Evolutionary conservation across 2,113 vertebrate species (phyloP).

Genomic region (Pomatorhinus ruficollis): DNA sequence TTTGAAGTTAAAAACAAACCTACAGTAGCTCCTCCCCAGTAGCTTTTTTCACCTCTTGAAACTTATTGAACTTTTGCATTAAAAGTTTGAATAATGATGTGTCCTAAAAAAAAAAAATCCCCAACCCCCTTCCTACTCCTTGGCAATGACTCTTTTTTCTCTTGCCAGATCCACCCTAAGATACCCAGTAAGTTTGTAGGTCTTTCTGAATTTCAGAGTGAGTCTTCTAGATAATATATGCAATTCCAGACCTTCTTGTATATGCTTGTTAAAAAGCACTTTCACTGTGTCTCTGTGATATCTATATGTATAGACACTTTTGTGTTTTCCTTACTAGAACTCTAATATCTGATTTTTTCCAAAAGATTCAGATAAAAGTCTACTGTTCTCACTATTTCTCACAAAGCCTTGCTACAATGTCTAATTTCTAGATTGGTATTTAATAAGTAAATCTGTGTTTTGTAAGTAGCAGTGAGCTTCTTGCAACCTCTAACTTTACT

Average conservation of each 20-base stretch:
- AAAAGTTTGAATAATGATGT: not conserved
- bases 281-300: not conserved
- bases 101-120: not conserved
- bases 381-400: not conserved
- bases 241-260: not conserved
- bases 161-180: not conserved
- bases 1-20: not conserved
- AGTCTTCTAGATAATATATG: not conserved
- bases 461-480: not conserved
- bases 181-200: not conserved
- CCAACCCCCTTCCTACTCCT: rapidly evolving
- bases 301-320: not conserved
- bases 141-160: not conserved
- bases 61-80: not conserved
- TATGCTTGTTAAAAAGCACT: not conserved
- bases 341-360: not conserved
- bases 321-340: not conserved
- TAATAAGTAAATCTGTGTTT: not conserved
- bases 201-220: not conserved
- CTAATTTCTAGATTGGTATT: not conserved
- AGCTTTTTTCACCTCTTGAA: not conserved
- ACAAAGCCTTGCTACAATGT: not conserved
- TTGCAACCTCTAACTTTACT: not conserved
- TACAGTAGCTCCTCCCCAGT: not conserved
- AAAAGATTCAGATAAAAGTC: not conserved